Conservation (phyloP, 2,888 invertebrate genomes). For the Tridacna gigas region DNA sequence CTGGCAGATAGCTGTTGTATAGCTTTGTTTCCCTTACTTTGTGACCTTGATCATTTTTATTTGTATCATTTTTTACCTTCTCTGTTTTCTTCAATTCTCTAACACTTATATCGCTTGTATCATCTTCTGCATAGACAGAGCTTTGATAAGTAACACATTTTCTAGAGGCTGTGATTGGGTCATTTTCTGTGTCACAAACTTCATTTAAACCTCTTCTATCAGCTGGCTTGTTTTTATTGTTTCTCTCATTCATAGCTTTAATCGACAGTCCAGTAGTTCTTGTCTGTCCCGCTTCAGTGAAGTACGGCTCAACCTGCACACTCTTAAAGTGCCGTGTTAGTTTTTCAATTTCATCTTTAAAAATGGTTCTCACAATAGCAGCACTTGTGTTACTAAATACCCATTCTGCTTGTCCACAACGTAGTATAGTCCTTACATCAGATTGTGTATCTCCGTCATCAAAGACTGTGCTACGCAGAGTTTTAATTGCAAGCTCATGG, state of each 20-base stretch:
- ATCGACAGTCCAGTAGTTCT: background rate
- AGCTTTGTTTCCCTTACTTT: too few relatives aligned
- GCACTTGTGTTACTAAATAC: background rate
- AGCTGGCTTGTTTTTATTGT: background rate
- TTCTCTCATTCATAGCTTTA: background rate
- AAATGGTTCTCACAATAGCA: background rate
- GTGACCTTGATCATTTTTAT: background rate
- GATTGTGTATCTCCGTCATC: background rate
- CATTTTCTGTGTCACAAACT: background rate
- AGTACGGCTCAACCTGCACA: background rate
- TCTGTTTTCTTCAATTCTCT: background rate
- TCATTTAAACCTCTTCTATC: background rate
- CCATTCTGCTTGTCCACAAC: background rate
- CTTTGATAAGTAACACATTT: background rate
- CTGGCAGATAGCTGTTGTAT: background rate
- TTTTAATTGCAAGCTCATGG: background rate
- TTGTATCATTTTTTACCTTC: background rate
- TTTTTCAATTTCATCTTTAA: background rate
- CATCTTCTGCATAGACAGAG: background rate
- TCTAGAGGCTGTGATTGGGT: background rate
- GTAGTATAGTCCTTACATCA: background rate
- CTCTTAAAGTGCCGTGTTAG: background rate
- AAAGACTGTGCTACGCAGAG: background rate
- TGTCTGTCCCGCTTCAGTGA: background rate
- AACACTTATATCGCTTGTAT: background rate